Evolutionary conservation across 2,113 vertebrate species (phyloP), one percentile per base, ranked within the genome.

Genomic region (Cervus canadensis): DNA sequence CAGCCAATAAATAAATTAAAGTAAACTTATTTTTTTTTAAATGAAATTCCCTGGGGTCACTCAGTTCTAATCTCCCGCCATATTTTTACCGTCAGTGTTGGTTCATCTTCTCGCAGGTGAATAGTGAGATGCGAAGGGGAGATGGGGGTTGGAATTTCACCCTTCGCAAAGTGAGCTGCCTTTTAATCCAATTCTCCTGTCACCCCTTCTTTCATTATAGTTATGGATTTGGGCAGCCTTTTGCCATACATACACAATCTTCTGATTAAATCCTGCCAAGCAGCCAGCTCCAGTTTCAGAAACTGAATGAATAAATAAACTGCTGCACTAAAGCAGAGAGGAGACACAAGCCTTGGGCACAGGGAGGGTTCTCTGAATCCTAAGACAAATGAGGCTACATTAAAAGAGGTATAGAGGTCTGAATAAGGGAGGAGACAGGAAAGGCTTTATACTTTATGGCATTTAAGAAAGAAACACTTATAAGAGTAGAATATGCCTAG

Each of bases 241-340:
- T 93, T 92, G 23, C 57, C 83, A 79, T 12, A 4, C 52, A 97
- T 97, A 96, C 16, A 89, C 82, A 93, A 87, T n/a, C 81, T 88
- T 97, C 91, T 81, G 64, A 95, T 98, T 97, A 96, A 97, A 96
- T 94, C 57, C 87, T 94, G 92, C 43, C 97, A 95, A 67, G 0
- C 76, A 96, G 82, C 81, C 90, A 92, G 94, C 59, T 91, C 83
- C 82, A 90, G 56, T 48, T 87, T 93, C 50, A 98, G 30, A 87
- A 83, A 40, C 4, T 1, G 19, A 97, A 94, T 94, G 94, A 97
- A 95, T 83, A 91, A 97, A 96, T 79, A 86, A 83, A 78, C 45
- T 40, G 43, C 50, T 64, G 25, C 36, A 15, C 62, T 83, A 8
- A 36, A 71, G 56, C 54, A 89, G 40, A 90, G 36, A 4, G 0